phyloP scores from a whole-genome alignment of 92 coral and sea anemone species.

The Heteractis magnifica region DNA sequence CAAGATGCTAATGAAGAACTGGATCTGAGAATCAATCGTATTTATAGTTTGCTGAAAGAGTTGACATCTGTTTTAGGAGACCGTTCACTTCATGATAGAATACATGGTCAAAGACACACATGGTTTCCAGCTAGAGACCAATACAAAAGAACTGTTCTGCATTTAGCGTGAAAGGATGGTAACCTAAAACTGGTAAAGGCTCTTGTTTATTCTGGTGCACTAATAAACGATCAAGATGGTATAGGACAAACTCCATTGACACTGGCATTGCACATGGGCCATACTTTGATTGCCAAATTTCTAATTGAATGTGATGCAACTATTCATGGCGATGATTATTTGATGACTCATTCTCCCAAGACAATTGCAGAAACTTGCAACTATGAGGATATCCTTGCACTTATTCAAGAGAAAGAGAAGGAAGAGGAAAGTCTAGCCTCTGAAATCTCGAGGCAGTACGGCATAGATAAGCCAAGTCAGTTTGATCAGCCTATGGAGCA shows the following conservation, averaged over 20 bases:
- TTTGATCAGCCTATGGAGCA: background rate
- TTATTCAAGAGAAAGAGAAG: background rate
- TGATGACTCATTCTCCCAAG: slow-evolving; percentile 12
- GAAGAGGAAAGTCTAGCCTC: background rate
- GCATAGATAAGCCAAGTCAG: background rate
- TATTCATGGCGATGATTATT: background rate
- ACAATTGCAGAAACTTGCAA: slow-evolving; percentile 21
- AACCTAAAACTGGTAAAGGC: slow-evolving; percentile 27
- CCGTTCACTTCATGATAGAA: background rate
- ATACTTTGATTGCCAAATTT: slow-evolving; percentile 22
- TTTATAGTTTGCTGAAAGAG: slow-evolving; percentile 5
- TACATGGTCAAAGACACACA: background rate
- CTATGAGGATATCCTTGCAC: slow-evolving; percentile 10
- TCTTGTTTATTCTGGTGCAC: slow-evolving; percentile 35
- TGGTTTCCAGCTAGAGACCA: slow-evolving; percentile 44
- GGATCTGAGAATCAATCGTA: background rate
- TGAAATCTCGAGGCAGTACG: background rate
- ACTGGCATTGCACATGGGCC: slow-evolving; percentile 35
- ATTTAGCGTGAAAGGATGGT: slow-evolving; percentile 22
- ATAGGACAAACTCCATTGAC: slow-evolving; percentile 54
- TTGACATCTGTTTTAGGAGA: slow-evolving; percentile 15
- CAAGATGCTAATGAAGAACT: slow-evolving; percentile 9
- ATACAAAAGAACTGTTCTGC: slow-evolving; percentile 42
- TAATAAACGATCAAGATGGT: slow-evolving; percentile 36
- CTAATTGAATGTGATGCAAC: slow-evolving; percentile 39